These are phyloP conservation scores for Rhogogaster chlorosoma DNA, from an alignment of 2,888 invertebrate species.

Conservation along the genomic window DNA sequence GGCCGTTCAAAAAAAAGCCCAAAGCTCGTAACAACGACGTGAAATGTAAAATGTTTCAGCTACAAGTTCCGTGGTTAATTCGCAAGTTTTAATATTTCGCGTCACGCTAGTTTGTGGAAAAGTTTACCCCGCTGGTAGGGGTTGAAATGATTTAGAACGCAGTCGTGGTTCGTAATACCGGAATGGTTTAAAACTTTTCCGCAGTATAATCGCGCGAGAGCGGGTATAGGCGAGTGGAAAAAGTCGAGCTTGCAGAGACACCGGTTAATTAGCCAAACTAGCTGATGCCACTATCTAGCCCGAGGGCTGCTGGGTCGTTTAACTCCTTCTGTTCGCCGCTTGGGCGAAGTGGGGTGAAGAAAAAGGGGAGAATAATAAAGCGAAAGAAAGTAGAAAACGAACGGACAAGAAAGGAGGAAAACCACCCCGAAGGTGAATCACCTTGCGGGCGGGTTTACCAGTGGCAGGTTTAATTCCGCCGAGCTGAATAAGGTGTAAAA, in stretches of 20 bases:
- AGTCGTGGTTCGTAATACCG: conserved; percentile 7
- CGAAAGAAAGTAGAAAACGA: too few species aligned
- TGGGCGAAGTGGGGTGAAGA: neutral
- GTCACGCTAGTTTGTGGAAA: conserved; percentile 30
- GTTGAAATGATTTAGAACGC: conserved; percentile 40
- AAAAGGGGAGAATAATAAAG: neutral
- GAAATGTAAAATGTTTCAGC: conserved; percentile 1
- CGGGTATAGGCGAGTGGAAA: neutral
- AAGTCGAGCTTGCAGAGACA: conserved; percentile 16
- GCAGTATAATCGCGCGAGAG: neutral
- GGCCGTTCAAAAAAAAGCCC: neutral
- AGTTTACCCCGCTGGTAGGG: neutral
- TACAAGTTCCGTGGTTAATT: conserved; percentile 8
- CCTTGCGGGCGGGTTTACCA: neutral
- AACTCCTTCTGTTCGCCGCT: conserved; percentile 35
- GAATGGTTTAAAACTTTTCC: conserved; percentile 5
- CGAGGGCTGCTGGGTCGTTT: neutral
- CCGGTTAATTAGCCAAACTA: conserved; percentile 46
- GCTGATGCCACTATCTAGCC: conserved; percentile 39
- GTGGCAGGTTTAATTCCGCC: neutral
- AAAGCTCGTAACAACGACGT: neutral
- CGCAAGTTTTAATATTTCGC: conserved; percentile 30
- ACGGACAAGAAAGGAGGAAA: neutral
- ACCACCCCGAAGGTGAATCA: neutral
- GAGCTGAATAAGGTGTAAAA: conserved; percentile 6